Evolutionary conservation across 1,140 invertebrate species (phyloP).

Genomic region (Augochlora pura): DNA sequence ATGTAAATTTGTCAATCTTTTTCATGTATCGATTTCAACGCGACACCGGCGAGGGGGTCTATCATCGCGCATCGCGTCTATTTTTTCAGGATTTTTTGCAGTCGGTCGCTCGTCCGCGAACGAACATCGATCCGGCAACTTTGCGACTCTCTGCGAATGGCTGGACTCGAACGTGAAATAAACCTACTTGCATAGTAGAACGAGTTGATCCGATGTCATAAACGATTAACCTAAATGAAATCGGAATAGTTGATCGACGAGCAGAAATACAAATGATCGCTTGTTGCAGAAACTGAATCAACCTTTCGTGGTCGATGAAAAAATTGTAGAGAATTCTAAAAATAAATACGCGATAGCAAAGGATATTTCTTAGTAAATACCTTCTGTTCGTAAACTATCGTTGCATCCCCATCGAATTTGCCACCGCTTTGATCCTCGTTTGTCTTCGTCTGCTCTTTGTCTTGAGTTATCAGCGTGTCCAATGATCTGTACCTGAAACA

Average conservation of each 20-base stretch:
- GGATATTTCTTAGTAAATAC: constrained; percentile 3
- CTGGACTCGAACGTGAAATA: constrained; percentile 33
- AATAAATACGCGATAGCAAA: background rate
- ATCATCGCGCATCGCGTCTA: background rate
- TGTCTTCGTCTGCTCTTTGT: background rate
- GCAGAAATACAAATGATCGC: too few relatives aligned
- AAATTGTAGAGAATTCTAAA: background rate
- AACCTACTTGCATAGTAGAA: constrained; percentile 3
- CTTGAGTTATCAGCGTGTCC: background rate
- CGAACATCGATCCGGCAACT: constrained; percentile 21
- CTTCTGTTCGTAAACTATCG: background rate
- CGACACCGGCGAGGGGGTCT: background rate
- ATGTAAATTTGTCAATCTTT: constrained; percentile 13
- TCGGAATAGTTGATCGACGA: too few relatives aligned
- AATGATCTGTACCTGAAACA: constrained; percentile 29
- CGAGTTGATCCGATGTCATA: background rate
- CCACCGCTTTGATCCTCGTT: background rate
- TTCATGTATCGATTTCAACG: constrained; percentile 14
- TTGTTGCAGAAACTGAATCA: too few relatives aligned
- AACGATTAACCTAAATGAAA: too few relatives aligned
- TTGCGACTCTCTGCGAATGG: background rate
- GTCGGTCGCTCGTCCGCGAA: background rate
- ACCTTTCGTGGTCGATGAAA: background rate
- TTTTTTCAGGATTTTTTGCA: background rate
- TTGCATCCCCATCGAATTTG: too few relatives aligned